Base-by-base conservation (phyloP, 2,113 vertebrate species). In the Hippocampus guttulatus region DNA sequence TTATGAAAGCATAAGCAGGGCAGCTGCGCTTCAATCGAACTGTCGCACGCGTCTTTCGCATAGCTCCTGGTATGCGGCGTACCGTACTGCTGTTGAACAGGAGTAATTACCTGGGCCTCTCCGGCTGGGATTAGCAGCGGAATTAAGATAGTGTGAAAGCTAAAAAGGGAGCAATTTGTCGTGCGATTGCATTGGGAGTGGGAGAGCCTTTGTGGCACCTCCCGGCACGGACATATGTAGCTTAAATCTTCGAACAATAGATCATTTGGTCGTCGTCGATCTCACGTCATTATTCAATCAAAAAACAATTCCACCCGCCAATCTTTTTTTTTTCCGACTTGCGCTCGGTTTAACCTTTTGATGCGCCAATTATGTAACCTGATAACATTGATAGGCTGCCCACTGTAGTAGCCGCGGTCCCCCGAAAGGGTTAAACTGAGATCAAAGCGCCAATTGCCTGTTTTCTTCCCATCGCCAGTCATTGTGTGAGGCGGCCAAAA, bases 21-120 rank as follows among this genome's bases (percentile, higher is more conserved):
- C 62, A 55, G 23, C 27, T 33, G 18, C 49, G 79, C 70, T 71
- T 27, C 47, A 52, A 74, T 27, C 47, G 43, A 71, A 62, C 63
- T 23, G 67, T 40, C 23, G 71, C 65, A 76, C 70, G 61, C 58
- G 73, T 64, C 61, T 75, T 69, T 2, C 41, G 12, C 41, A 43
- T 45, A 54, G 58, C 70, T 80, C 57, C 47, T 23, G 74, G 57
- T 78, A 70, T 78, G 81, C 78, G 61, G 51, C 58, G 78, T 74
- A 77, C 79, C 54, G 78, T 74, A 77, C 79, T 41, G 33, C 57
- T 79, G 76, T 80, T 83, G 85, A 85, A 89, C 71, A 81, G 67
- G 73, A 75, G 88, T 87, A 90, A 90, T 91, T 88, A 85, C 79
- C 77, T 80, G 68, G 52, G 63, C 65, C 69, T 77, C 73, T 70